Evolutionary conservation across 2,888 invertebrate genomes (phyloP).

Genomic region (Exocentrus adspersus): DNA sequence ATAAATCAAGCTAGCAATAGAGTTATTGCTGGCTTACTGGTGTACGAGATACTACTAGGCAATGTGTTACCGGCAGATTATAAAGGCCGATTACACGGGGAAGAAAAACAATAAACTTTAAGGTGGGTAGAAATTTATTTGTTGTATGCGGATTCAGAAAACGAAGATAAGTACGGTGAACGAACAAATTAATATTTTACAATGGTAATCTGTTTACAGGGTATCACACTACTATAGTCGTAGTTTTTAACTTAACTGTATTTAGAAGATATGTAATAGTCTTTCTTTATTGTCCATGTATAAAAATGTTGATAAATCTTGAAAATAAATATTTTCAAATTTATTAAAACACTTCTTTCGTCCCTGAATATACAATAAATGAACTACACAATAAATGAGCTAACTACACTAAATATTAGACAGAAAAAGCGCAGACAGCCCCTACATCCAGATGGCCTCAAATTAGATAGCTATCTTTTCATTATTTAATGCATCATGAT

Average conservation of each 20-base stretch:
- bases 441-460: slow-evolving; percentile 44
- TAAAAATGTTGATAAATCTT: no score
- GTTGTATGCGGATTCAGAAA: not conserved
- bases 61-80: not conserved
- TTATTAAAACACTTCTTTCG: no score
- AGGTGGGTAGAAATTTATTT: slow-evolving; percentile 1
- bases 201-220: no score
- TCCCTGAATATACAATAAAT: no score
- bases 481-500: slow-evolving; percentile 54
- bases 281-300: no score
- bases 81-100: not conserved
- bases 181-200: not conserved
- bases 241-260: no score
- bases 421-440: slow-evolving; percentile 13
- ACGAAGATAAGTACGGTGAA: not conserved
- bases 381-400: no score
- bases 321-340: not conserved
- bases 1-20: slow-evolving; percentile 17
- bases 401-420: no score
- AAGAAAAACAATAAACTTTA: not conserved
- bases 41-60: not conserved
- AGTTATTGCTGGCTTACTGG: slow-evolving; percentile 7
- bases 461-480: slow-evolving; percentile 53
- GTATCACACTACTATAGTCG: no score
- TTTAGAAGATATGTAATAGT: no score